Base-by-base conservation (phyloP, 2,797 vertebrate genomes). In the Poeciliopsis paucimaculata region DNA sequence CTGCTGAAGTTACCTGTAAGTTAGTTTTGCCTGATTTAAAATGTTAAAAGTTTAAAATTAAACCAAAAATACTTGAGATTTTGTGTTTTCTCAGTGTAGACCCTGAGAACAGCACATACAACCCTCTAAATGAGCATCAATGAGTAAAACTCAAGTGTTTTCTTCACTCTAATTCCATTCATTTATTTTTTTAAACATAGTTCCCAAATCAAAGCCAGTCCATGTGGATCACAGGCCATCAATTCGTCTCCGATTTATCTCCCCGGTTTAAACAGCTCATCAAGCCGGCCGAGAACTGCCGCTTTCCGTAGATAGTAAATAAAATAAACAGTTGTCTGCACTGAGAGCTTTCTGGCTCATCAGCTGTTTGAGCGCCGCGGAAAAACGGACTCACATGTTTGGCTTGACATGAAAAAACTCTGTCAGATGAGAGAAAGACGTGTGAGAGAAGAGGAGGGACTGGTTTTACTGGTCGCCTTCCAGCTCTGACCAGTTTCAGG, bases 351-450 rank as follows among this genome's bases (percentile, higher is more conserved):
- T 87, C 84, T 81, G 89, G 84, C 78, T 90, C 89, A 92, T 93
- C 93, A 86, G 87, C 88, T 86, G 88, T 88, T 90, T 79, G 80
- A 60, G 80, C 76, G 62, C 86, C 55, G 80, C 18, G 66, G 80
- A 76, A 92, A 94, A 89, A 80, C 74, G 78, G 87, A 94, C 93
- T 94, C 94, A 93, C 87, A 94, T 95, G 94, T 93, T 91, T 94
- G 95, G 93, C 91, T 70, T 82, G 70, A 90, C 88, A 89, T 93
- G 89, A 94, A 86, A 94, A 88, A 86, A 76, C 46, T 78, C 87
- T 86, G 90, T 93, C 93, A 92, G 81, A 83, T n/a, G 76, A 79
- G 75, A 53, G 73, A 23, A 88, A 82, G 73, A 76, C 77, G 84
- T 78, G 86, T 80, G 86, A 75, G 77, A 81, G 79, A 78, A 77